These are phyloP conservation scores for Netelia melanura DNA, from an alignment of 2,888 invertebrate genomes.

Conservation along the genomic window DNA sequence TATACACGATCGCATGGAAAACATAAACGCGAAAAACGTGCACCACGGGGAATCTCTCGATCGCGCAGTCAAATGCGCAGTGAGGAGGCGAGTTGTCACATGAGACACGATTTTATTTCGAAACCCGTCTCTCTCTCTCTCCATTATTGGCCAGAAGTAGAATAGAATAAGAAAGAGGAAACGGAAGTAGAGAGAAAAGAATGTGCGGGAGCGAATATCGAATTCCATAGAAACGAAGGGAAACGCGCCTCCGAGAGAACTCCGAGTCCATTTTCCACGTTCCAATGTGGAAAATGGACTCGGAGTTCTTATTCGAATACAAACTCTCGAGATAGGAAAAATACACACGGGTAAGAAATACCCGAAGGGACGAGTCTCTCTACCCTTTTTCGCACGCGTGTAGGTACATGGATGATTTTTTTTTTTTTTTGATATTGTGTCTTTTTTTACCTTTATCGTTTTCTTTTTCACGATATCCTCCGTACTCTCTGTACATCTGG, in stretches of 20 bases:
- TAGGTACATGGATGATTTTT: not conserved
- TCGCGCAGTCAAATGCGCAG: slow-evolving; percentile 1
- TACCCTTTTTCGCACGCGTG: not conserved
- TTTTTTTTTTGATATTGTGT: not conserved
- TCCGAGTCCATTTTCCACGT: not conserved
- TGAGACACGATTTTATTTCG: slow-evolving; percentile 45
- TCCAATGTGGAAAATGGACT: not conserved
- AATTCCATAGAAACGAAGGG: not conserved
- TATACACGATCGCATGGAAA: slow-evolving; percentile 5
- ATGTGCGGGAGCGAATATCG: not conserved
- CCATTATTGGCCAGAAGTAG: slow-evolving; percentile 38
- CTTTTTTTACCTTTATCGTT: not conserved
- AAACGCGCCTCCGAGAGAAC: not conserved
- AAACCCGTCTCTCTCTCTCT: not conserved
- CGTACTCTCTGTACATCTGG: slow-evolving; percentile 10
- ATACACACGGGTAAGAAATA: not conserved
- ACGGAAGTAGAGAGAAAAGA: not conserved
- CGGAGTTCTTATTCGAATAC: not conserved
- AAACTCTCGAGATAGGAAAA: not conserved
- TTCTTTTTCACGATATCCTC: not conserved
- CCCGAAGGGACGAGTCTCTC: not conserved
- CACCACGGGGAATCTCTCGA: slow-evolving; percentile 31
- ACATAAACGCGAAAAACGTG: slow-evolving; percentile 23
- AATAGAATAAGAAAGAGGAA: slow-evolving; percentile 28
- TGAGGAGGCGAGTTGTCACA: not conserved